These are phyloP conservation scores for Meta bourneti DNA, from an alignment of 2,888 invertebrate species.

Conservation along the genomic window DNA sequence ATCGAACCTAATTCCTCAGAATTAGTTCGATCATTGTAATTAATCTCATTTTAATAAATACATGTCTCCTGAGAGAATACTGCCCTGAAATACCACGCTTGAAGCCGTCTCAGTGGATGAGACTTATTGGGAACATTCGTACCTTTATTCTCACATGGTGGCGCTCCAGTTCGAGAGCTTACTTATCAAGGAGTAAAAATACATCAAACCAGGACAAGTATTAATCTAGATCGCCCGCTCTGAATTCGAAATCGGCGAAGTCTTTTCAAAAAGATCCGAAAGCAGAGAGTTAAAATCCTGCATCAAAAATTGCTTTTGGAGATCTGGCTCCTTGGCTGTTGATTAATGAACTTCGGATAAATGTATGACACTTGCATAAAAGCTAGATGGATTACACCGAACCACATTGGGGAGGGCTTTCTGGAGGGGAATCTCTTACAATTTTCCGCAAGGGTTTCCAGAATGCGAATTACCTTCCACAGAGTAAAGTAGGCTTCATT, in stretches of 20 bases:
- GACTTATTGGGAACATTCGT: no score
- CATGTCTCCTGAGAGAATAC: no score
- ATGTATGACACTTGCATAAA: conserved; percentile 50
- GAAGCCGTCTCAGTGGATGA: no score
- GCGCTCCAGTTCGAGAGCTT: no score
- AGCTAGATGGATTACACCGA: conserved; percentile 59
- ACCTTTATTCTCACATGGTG: no score
- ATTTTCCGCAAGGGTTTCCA: conserved; percentile 2
- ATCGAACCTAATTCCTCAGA: no score
- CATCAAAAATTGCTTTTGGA: conserved; percentile 48
- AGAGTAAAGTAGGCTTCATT: conserved; percentile 38
- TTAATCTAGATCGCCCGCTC: conserved; percentile 42
- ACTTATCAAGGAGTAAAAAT: not conserved
- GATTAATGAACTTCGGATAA: conserved; percentile 61
- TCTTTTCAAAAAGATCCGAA: conserved; percentile 22
- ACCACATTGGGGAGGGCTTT: not conserved
- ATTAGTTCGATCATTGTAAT: no score
- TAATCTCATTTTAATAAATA: no score
- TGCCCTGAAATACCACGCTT: no score
- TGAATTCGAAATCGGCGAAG: not conserved
- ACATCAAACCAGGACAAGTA: not conserved
- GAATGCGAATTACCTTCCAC: conserved; percentile 16
- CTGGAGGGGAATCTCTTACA: conserved; percentile 4
- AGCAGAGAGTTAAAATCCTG: conserved; percentile 47
- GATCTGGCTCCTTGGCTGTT: not conserved